Evolutionary conservation across 2,113 vertebrate species (phyloP).

Genomic region (Scortum barcoo): DNA sequence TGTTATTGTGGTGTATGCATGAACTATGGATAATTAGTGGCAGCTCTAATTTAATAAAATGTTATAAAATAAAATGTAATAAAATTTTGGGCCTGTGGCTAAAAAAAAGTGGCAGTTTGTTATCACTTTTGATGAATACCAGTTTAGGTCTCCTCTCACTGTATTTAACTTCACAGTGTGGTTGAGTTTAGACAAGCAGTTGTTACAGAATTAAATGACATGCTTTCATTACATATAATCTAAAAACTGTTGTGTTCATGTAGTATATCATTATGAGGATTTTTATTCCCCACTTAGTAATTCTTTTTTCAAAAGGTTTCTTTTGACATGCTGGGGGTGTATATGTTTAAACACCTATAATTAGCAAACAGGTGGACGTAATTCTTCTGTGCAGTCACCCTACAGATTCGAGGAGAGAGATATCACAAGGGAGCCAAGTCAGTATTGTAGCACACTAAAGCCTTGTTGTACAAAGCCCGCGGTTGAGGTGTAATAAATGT

Average conservation of each 20-base stretch:
- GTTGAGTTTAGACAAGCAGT: neutral
- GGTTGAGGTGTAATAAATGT: neutral
- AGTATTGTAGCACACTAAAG: neutral
- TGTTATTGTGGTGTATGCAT: too few relatives aligned
- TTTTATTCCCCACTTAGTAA: constrained; percentile 15
- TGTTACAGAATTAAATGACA: constrained; percentile 32
- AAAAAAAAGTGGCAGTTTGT: neutral
- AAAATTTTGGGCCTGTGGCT: neutral
- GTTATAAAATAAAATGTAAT: too few relatives aligned
- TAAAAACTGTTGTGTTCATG: constrained; percentile 13
- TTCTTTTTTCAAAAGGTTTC: neutral
- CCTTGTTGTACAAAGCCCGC: neutral
- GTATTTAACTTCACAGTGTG: neutral
- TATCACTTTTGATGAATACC: neutral
- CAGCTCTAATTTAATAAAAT: neutral
- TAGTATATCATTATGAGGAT: constrained; percentile 20
- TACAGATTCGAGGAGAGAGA: constrained; percentile 7
- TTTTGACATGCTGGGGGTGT: neutral
- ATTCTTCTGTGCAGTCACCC: neutral
- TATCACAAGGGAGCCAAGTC: neutral
- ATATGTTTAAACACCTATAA: constrained; percentile 29
- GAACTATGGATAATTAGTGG: too few relatives aligned
- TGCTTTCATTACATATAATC: constrained; percentile 25
- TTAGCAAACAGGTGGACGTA: constrained; percentile 35
- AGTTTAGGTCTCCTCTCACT: neutral